Evolutionary conservation across 2,113 vertebrate species (phyloP).

Genomic region (Spermophilus dauricus): DNA sequence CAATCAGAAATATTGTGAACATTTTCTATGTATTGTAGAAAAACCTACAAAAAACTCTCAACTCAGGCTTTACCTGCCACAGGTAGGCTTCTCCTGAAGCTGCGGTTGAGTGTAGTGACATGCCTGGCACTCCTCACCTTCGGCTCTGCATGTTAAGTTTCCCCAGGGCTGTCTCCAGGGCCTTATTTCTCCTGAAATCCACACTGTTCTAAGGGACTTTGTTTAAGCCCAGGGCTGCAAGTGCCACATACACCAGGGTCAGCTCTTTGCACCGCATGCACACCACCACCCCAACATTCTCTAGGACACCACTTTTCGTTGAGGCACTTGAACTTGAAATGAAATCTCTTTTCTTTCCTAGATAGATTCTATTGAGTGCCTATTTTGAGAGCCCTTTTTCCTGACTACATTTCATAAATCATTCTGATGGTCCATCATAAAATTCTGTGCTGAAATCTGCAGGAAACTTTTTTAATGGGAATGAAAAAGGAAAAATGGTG

Average conservation of each 20-base stretch:
- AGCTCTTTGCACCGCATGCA: not conserved
- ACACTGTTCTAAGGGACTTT: not conserved
- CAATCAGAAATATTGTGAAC: too few relatives aligned
- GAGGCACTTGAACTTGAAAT: not conserved
- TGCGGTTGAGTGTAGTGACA: too few relatives aligned
- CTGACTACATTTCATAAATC: not conserved
- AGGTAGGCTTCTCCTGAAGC: too few relatives aligned
- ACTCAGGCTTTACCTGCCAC: too few relatives aligned
- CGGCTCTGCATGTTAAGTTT: not conserved
- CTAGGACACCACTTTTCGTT: not conserved
- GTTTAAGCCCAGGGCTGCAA: not conserved
- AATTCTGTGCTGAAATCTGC: not conserved
- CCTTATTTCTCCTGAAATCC: not conserved
- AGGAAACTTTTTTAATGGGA: too few relatives aligned
- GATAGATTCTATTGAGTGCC: not conserved
- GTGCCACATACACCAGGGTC: not conserved
- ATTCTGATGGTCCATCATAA: not conserved
- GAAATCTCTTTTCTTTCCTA: not conserved
- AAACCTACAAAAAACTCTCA: too few relatives aligned
- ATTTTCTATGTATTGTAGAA: too few relatives aligned
- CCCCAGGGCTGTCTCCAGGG: not conserved
- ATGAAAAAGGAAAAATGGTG: not conserved
- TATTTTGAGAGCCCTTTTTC: not conserved
- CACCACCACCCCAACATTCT: not conserved
- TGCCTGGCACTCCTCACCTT: not conserved